Evolutionary conservation across 1,140 invertebrate genomes (phyloP).

Genomic region (Epicauta chinensis): DNA sequence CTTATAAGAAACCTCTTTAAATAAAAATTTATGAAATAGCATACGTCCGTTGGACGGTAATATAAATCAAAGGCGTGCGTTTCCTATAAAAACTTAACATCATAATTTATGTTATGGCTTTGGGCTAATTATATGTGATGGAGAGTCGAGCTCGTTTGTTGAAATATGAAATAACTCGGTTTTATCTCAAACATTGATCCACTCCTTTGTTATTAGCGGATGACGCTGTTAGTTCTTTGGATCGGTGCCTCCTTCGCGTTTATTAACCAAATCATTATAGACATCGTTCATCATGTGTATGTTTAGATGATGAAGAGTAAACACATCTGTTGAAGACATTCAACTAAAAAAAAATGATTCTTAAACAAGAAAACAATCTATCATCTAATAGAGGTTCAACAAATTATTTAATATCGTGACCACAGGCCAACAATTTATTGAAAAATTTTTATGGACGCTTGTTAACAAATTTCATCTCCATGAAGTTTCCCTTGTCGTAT

Average conservation of each 20-base stretch:
- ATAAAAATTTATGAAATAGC: slow-evolving; percentile 18
- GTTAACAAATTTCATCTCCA: too few relatives aligned
- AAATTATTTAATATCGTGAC: too few relatives aligned
- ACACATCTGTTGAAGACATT: too few relatives aligned
- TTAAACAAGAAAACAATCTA: too few relatives aligned
- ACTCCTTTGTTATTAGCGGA: slow-evolving; percentile 38
- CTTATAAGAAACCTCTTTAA: slow-evolving; percentile 16
- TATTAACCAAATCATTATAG: slow-evolving; percentile 13
- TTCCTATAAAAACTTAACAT: slow-evolving; percentile 39
- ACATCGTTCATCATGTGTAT: neutral
- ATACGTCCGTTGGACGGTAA: slow-evolving; percentile 17
- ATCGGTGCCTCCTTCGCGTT: slow-evolving; percentile 11
- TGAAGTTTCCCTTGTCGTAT: too few relatives aligned
- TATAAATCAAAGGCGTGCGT: slow-evolving; percentile 34
- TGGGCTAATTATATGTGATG: slow-evolving; percentile 40
- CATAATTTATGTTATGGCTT: slow-evolving; percentile 38
- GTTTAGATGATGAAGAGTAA: too few relatives aligned
- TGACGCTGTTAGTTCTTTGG: slow-evolving; percentile 25
- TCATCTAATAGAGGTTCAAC: too few relatives aligned
- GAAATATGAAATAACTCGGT: slow-evolving; percentile 39
- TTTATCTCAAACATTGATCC: slow-evolving; percentile 28
- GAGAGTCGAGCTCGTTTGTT: slow-evolving; percentile 37
- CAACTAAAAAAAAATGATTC: too few relatives aligned
- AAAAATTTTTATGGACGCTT: too few relatives aligned
- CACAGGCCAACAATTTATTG: too few relatives aligned